Percentiles rank a stretch among this genome's conserved stretches.
These are phyloP conservation scores for Hyalella azteca DNA, from an alignment of 2,888 invertebrate genomes.

Conservation along the genomic window DNA sequence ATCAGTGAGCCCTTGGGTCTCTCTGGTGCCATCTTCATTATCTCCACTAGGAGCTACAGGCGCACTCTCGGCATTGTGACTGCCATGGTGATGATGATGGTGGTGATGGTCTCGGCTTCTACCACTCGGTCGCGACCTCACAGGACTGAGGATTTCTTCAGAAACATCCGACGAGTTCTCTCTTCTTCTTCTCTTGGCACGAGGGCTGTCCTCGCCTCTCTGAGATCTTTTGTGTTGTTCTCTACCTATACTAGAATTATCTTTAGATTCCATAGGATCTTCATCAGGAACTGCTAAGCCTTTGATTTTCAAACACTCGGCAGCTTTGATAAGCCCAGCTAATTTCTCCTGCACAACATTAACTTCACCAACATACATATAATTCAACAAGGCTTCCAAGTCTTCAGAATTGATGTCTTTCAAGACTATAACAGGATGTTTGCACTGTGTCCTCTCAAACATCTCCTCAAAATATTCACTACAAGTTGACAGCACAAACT, in stretches of 20 bases:
- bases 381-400: constrained; percentile 44
- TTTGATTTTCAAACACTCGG: constrained; percentile 45
- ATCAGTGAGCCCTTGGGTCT: not conserved
- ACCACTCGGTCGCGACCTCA: not conserved
- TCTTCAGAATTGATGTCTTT: constrained; percentile 46
- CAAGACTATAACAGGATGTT: constrained; percentile 44
- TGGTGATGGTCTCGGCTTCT: not conserved
- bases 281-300: constrained; percentile 46
- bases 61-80: not conserved
- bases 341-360: constrained; percentile 45
- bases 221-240: constrained; percentile 31
- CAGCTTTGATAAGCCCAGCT: constrained; percentile 43
- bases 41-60: not conserved
- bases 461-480: constrained; percentile 48
- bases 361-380: constrained; percentile 47
- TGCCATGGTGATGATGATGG: not conserved
- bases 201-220: constrained; percentile 37
- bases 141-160: constrained; percentile 12
- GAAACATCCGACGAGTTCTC: constrained; percentile 31
- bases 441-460: constrained; percentile 44
- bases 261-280: constrained; percentile 37
- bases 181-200: constrained; percentile 41
- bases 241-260: constrained; percentile 17
- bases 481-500: constrained; percentile 44
- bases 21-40: not conserved